Evolutionary conservation across 2,797 vertebrate genomes (phyloP).

Genomic region (Schizothorax lantsangensis): DNA sequence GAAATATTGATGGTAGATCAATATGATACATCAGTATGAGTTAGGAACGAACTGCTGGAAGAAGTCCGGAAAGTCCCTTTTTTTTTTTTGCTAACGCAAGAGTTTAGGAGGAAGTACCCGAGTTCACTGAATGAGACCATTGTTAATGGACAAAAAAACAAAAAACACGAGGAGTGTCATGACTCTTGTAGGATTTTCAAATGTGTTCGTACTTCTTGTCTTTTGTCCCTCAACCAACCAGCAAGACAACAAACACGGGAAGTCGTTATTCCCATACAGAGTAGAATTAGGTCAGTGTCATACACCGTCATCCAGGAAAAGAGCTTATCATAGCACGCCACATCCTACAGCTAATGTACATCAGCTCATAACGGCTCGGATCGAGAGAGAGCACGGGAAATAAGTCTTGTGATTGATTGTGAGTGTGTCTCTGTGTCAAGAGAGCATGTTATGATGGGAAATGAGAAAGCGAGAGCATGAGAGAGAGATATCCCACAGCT

Average conservation of each 20-base stretch:
- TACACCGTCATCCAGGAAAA: conserved; percentile 45
- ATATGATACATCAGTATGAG: conserved; percentile 25
- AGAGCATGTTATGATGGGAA: conserved; percentile 18
- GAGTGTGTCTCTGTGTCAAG: conserved; percentile 23
- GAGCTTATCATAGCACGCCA: neutral
- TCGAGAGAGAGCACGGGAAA: neutral
- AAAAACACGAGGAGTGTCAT: neutral
- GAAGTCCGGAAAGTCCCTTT: conserved; percentile 23
- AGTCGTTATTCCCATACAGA: conserved; percentile 60
- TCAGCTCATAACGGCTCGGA: neutral
- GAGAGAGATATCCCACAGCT: conserved; percentile 30
- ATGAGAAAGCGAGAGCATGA: neutral
- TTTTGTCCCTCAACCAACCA: conserved; percentile 61
- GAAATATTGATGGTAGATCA: conserved; percentile 50
- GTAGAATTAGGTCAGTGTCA: conserved; percentile 72
- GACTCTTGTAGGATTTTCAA: conserved; percentile 6
- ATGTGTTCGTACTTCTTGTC: neutral
- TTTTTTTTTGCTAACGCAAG: neutral
- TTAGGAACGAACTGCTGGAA: conserved; percentile 10
- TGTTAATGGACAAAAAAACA: conserved; percentile 6
- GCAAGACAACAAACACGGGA: conserved; percentile 77
- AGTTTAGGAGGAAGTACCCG: conserved; percentile 5
- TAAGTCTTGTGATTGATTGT: conserved; percentile 27
- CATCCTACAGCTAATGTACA: conserved; percentile 1
- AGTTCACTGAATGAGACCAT: conserved; percentile 4